Evolutionary conservation across 2,797 vertebrate genomes (phyloP), one percentile per base, ranked within the genome.

Genomic region (Tadarida brasiliensis): DNA sequence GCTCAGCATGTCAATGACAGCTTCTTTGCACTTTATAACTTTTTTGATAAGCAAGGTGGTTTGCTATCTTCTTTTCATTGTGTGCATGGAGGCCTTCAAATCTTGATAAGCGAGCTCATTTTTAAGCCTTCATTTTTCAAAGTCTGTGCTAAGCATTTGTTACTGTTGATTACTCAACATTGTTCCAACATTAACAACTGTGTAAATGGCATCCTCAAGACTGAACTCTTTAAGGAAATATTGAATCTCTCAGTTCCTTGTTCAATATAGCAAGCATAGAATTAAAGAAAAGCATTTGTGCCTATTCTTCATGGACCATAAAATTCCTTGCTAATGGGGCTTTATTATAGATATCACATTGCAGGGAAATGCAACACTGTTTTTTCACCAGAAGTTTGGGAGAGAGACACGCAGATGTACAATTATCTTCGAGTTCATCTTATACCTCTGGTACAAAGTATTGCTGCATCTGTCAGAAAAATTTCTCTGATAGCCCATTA

Each of bases 111-210:
- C 3, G 44, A 81, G 12, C 22, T 83, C 68, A 44, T 70, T 94
- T 94, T 49, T 73, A 94, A 77, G 59, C 11, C 63, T 89, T 81
- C 22, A 51, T 70, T 81, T 81, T 87, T 91, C 49, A 74, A 82
- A 73, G 28, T 77, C 11, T 70, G 10, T 82, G 39, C 39, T 35
- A 71, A 67, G 51, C 61, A 78, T 91, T 68, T 74, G 26, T 80
- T 56, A 70, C 65, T 44, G 15, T 77, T 68, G 51, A 84, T 16
- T 68, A 44, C 35, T 30, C 30, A 84, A 12, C 49, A 51, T n/a
- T 54, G 8, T 90, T 28, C 22, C n/a, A 92, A 63, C 51, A 8
- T 74, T 56, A 87, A 61, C 26, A 77, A 68, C 33, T 24, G 10
- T 78, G 24, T 63, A 73, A 77, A 73, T 65, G 57, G 28, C 17